A percentile compares a stretch with the other conserved stretches of the same genome.
These are phyloP conservation scores for Rhingia rostrata DNA, from an alignment of 2,888 invertebrate species.

Conservation along the genomic window DNA sequence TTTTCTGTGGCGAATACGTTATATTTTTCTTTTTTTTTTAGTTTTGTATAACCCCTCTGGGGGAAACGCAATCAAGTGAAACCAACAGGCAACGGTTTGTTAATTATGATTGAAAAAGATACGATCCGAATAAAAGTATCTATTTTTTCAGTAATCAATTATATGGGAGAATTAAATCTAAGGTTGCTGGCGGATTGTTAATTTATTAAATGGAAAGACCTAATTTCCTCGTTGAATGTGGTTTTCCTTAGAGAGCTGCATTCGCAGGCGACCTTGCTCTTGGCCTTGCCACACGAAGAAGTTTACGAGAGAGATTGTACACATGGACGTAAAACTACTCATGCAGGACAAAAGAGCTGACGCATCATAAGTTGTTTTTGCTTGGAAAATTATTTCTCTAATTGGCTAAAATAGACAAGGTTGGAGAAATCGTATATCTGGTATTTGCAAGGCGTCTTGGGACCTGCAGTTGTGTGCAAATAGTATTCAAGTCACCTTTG, in stretches of 20 bases:
- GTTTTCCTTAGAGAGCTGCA: constrained; percentile 60
- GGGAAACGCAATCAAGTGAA: constrained; percentile 66
- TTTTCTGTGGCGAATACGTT: constrained; percentile 58
- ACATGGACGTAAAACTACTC: constrained; percentile 68
- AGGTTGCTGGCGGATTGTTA: constrained; percentile 59
- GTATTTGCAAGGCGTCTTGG: constrained; percentile 39
- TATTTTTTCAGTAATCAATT: constrained; percentile 60
- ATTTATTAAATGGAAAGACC: constrained; percentile 62
- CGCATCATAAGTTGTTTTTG: constrained; percentile 13
- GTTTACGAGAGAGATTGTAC: constrained; percentile 42
- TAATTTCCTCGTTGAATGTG: constrained; percentile 63
- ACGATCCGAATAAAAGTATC: constrained; percentile 25
- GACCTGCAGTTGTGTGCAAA: neutral
- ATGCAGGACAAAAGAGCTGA: constrained; percentile 67
- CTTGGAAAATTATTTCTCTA: constrained; percentile 42
- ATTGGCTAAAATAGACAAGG: constrained; percentile 42
- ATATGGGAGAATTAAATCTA: constrained; percentile 53
- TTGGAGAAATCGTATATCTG: constrained; percentile 48
- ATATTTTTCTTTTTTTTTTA: constrained; percentile 25
- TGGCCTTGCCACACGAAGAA: constrained; percentile 62
- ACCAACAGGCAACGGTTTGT: constrained; percentile 69
- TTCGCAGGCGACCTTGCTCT: constrained; percentile 54
- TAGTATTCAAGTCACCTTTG: too few relatives aligned
- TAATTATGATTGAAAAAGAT: constrained; percentile 50
- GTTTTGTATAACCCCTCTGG: constrained; percentile 25